Evolutionary conservation across 2,797 vertebrate genomes (phyloP), one percentile per base, ranked within the genome.

Genomic region (Malacoraja senta): DNA sequence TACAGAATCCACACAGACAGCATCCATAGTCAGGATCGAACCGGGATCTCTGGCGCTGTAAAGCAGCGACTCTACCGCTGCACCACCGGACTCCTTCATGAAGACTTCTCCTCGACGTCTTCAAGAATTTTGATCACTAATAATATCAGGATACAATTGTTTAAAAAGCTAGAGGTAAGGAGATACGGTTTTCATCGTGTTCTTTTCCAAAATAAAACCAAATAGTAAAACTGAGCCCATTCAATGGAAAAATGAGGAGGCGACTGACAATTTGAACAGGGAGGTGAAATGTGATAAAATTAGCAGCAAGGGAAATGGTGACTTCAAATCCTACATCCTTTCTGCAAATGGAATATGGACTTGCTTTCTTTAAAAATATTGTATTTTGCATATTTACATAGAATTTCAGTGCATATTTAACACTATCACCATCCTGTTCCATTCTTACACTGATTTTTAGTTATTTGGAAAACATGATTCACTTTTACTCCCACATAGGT

Each of bases 41-140:
- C 44, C 44, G 44, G 44, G 44, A 53, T 53, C 44, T 53, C 44
- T 53, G 44, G 44, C 44, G 44, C 44, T 53, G 44, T 53, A 7
- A 53, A 4, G 44, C 3, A 6, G 44, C 44, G 44, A 53, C 4
- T 53, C 44, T 53, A 53, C 44, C 44, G 44, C 44, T 53, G 44
- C 44, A 4, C 44, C 44, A 53, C 44, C 44, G 44, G 93, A 4
- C 68, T 93, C 93, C 94, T 93, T 26, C 86, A 90, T 35, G 17
- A 6, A 53, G 44, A 53, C 44, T 6, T 53, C 44, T 6, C 0
- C 44, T 53, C 44, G 44, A 53, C 44, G 6, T 53, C 77, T 44
- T 38, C 32, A 92, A n/a, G 44, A 92, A n/a, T 58, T 44, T 12
- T 29, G 38, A 74, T 76, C 71, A 76, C 71, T n/a, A 91, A 53